These are phyloP conservation scores for Campylomormyrus numenius DNA, from an alignment of 2,113 vertebrate species.

Conservation along the genomic window DNA sequence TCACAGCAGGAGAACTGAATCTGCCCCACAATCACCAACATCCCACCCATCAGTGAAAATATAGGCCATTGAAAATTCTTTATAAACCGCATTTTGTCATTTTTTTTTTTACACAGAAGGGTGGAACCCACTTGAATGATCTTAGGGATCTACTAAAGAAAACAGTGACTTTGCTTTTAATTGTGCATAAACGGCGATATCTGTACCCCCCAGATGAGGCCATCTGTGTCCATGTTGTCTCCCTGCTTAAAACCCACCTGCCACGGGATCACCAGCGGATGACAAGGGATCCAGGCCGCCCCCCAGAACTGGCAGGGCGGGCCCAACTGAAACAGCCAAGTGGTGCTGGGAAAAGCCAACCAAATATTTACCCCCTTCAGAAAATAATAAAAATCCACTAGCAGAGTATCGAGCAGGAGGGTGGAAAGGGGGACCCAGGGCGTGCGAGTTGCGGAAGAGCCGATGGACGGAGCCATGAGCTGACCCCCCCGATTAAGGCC, in stretches of 20 bases:
- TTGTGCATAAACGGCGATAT: conserved; percentile 13
- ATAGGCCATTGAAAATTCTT: background rate
- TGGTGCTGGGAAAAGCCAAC: background rate
- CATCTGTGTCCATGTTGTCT: conserved; percentile 23
- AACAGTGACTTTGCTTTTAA: conserved; percentile 13
- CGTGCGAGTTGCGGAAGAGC: background rate
- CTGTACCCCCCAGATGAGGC: conserved; percentile 6
- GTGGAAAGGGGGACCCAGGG: background rate
- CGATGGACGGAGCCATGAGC: background rate
- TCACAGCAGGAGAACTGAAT: background rate
- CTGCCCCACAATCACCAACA: background rate
- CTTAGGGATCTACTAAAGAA: conserved; percentile 1
- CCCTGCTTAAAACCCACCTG: conserved; percentile 12
- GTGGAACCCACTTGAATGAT: conserved; percentile 6
- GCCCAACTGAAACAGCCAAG: background rate
- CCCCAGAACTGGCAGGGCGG: background rate
- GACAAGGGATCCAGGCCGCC: background rate
- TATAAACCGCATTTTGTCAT: background rate
- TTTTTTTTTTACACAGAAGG: background rate
- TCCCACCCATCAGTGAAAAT: background rate
- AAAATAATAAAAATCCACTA: background rate
- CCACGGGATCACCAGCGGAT: background rate
- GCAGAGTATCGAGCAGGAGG: background rate
- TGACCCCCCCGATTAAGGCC: background rate
- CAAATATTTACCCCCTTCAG: background rate